Evolutionary conservation across 2,113 vertebrate genomes (phyloP).

Genomic region (Symphodus melops): DNA sequence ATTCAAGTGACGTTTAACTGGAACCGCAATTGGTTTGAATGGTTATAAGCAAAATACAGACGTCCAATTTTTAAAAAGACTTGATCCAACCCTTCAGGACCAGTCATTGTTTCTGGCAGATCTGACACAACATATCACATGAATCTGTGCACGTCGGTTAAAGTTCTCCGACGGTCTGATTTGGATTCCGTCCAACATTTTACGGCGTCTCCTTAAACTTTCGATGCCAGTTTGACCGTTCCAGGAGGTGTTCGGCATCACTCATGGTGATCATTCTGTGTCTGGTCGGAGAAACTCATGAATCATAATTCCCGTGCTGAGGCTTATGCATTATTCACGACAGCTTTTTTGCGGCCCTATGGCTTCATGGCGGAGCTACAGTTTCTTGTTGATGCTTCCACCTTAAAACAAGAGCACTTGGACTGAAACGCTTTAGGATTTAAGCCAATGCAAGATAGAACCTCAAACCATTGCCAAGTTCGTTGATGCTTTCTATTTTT

Average conservation of each 20-base stretch:
- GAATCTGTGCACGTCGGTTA: not conserved
- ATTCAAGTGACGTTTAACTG: too few relatives aligned
- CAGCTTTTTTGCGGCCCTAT: conserved; percentile 1
- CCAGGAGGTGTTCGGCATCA: not conserved
- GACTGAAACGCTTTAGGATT: not conserved
- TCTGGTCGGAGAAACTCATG: not conserved
- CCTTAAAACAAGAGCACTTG: not conserved
- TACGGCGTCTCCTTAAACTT: not conserved
- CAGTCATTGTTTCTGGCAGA: too few relatives aligned
- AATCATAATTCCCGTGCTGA: not conserved
- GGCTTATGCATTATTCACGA: not conserved
- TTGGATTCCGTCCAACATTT: not conserved
- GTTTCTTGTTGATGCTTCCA: not conserved
- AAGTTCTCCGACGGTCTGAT: not conserved
- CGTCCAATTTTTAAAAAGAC: too few relatives aligned
- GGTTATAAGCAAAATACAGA: too few relatives aligned
- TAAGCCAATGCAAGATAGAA: conserved; percentile 3
- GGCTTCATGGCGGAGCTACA: not conserved
- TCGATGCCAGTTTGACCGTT: too few relatives aligned
- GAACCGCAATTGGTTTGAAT: too few relatives aligned
- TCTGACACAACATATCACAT: too few relatives aligned
- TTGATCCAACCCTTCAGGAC: too few relatives aligned
- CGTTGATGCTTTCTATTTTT: not conserved
- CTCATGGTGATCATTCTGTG: not conserved
- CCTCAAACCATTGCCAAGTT: not conserved